Percentiles rank a stretch among this genome's conserved stretches.
Conservation (phyloP, 2,888 invertebrate genomes). For the Rhogogaster chlorosoma region DNA sequence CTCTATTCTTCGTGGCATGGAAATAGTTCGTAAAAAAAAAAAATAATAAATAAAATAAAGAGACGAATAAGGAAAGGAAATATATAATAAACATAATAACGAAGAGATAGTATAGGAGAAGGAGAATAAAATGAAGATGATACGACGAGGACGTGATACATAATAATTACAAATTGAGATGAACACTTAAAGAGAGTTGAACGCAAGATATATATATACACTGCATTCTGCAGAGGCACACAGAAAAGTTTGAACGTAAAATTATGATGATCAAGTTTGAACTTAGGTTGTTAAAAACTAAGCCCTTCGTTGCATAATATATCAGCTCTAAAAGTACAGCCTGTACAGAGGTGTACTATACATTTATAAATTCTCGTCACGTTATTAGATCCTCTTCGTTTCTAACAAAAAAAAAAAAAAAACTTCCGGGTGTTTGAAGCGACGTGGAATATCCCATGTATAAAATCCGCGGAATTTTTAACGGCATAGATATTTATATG, state of each 20-base stretch:
- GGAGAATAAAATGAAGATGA: background rate
- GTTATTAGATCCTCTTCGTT: background rate
- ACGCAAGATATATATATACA: background rate
- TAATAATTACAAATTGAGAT: conserved; percentile 13
- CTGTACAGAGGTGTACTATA: background rate
- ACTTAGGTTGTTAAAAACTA: conserved; percentile 23
- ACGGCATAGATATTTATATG: too few relatives aligned
- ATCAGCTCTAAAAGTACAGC: background rate
- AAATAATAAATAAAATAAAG: too few relatives aligned
- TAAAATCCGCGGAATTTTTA: too few relatives aligned
- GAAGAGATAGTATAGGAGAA: background rate
- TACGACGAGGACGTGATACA: background rate
- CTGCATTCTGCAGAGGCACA: background rate
- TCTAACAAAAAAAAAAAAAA: too few relatives aligned
- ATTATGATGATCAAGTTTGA: conserved; percentile 35
- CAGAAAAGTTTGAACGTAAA: background rate
- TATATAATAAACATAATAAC: background rate
- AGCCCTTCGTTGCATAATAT: background rate
- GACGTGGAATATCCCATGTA: too few relatives aligned
- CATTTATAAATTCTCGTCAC: background rate
- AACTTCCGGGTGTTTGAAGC: too few relatives aligned
- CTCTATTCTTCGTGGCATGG: background rate
- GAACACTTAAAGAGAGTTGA: background rate
- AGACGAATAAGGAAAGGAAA: background rate
- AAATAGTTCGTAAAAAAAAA: background rate